phyloP scores from a whole-genome alignment of 2,113 vertebrate species.

The Scopus umbretta region DNA sequence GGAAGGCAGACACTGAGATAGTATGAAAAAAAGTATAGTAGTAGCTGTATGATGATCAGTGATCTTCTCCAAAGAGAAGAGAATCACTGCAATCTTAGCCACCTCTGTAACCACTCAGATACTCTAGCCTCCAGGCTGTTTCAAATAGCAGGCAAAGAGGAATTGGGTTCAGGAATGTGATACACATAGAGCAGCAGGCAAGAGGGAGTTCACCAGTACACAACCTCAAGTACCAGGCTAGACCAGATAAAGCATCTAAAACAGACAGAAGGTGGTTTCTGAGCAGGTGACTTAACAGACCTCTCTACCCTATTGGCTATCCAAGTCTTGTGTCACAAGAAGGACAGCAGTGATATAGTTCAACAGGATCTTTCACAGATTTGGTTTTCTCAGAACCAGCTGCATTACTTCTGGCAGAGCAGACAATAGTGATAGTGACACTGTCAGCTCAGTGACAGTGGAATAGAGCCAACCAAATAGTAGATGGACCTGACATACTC shows the following conservation, averaged over 20 bases:
- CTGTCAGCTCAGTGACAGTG: not conserved
- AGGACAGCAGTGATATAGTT: not conserved
- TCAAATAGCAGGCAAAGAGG: not conserved
- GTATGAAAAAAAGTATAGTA: not conserved
- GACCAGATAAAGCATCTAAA: not conserved
- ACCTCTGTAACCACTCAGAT: not conserved
- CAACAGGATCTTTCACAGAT: not conserved
- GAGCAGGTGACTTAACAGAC: not conserved
- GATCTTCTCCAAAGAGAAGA: not conserved
- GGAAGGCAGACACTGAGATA: not conserved
- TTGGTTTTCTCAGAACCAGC: not conserved
- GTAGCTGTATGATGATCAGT: not conserved
- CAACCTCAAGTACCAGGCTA: not conserved
- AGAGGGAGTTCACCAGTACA: not conserved
- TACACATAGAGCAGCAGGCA: not conserved
- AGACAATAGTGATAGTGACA: not conserved
- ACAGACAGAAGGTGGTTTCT: not conserved
- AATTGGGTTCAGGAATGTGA: not conserved
- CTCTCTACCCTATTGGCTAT: not conserved
- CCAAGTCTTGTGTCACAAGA: not conserved
- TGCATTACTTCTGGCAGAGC: not conserved
- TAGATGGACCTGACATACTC: not conserved
- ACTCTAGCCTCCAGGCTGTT: not conserved
- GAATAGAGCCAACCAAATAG: not conserved
- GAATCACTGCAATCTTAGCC: not conserved